Evolutionary conservation across 2,113 vertebrate species (phyloP).

Genomic region (Hylia prasina): DNA sequence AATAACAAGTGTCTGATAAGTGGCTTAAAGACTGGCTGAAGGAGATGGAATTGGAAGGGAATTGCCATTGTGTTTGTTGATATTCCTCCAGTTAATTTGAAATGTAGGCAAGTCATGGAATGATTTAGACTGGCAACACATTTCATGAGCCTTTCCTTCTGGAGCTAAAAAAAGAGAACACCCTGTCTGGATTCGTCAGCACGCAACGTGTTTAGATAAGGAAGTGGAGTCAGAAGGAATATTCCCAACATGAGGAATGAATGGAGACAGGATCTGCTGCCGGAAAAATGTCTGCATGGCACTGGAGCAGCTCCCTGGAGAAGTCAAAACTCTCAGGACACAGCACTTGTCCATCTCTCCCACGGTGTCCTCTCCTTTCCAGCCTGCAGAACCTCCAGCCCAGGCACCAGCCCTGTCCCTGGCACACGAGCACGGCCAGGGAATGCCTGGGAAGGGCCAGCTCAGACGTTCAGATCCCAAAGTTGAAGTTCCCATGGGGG

Average conservation of each 20-base stretch:
- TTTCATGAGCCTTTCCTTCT: not conserved
- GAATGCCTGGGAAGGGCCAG: not conserved
- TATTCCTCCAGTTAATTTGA: not conserved
- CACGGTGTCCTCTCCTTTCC: fast-evolving
- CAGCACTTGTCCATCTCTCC: not conserved
- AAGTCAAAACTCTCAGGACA: not conserved
- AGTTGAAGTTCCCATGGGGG: fast-evolving
- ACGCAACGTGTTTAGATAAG: not conserved
- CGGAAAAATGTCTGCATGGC: not conserved
- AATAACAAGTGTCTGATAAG: conserved; percentile 46
- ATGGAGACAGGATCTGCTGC: not conserved
- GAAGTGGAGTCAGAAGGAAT: not conserved
- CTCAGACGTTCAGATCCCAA: not conserved
- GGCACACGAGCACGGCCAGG: fast-evolving
- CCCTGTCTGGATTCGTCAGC: not conserved
- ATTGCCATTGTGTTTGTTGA: conserved; percentile 1
- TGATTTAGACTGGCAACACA: not conserved
- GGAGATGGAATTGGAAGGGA: conserved; percentile 21
- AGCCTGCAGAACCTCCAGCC: not conserved
- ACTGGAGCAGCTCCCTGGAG: not conserved
- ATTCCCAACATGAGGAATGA: not conserved
- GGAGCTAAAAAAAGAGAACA: not conserved
- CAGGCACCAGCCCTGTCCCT: fast-evolving
- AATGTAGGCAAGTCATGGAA: conserved; percentile 21
- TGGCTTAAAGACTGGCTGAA: conserved; percentile 30